These are phyloP conservation scores for Lepidurus packardi DNA, from an alignment of 1,140 invertebrate species.

Conservation along the genomic window DNA sequence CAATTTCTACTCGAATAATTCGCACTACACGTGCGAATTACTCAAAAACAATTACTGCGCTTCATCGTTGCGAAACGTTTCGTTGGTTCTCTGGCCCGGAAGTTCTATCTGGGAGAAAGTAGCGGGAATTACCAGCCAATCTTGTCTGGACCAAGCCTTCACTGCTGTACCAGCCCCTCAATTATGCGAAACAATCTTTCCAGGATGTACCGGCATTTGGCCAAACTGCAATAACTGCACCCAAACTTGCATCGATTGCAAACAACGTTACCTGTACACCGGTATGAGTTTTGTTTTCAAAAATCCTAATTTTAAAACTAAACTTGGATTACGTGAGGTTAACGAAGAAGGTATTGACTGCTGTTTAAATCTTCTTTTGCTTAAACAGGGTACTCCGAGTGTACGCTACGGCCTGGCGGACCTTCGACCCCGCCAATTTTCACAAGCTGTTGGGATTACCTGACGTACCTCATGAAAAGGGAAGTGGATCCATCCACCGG, in stretches of 20 bases:
- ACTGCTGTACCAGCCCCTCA: not conserved
- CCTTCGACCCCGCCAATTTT: not conserved
- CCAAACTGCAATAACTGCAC: not conserved
- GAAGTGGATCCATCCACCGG: not conserved
- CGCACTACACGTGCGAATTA: not conserved
- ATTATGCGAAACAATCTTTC: not conserved
- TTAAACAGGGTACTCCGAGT: not conserved
- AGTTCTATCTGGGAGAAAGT: not conserved
- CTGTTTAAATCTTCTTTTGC: not conserved
- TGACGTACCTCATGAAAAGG: not conserved
- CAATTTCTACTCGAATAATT: not conserved
- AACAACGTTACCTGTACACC: not conserved
- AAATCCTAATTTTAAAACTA: not conserved
- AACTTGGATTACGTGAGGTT: not conserved
- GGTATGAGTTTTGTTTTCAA: not conserved
- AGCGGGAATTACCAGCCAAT: not conserved
- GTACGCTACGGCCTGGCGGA: not conserved
- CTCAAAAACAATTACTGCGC: not conserved
- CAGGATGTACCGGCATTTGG: not conserved
- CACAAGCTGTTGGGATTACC: not conserved
- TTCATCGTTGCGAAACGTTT: not conserved
- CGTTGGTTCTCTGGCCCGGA: not conserved
- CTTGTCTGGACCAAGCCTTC: not conserved
- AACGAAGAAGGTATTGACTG: not conserved
- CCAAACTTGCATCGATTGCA: not conserved